Base-by-base conservation (phyloP, 2,113 vertebrate species). In the Cyprinodon tularosa region DNA sequence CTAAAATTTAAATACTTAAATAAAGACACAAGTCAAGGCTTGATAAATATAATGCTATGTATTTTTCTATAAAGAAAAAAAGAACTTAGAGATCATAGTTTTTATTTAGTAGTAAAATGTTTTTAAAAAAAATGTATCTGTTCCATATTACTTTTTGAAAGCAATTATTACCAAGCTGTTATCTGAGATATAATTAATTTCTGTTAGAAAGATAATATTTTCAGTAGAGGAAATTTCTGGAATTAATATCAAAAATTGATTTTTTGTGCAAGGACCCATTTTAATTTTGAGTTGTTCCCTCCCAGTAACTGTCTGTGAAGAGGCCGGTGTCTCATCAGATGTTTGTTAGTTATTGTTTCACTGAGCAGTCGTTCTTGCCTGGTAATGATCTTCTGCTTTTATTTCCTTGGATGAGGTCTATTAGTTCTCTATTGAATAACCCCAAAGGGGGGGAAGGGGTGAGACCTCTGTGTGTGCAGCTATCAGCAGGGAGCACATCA, bases 401-500 rank as follows among this genome's bases (percentile, higher is more conserved):
- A 87, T 91, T 92, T 88, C 83, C 80, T 64, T 37, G 78, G 74
- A 85, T 45, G 82, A 79, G 86, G 86, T 93, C 89, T 91, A 91
- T 93, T 90, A 93, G 88, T 85, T 89, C 83, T 80, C 86, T 85
- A 89, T 89, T 91, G 88, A 86, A 92, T 66, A 90, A 81, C 62
- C 83, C 88, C 57, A 29, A 78, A 79, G 88, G 87, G 84, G 81
- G 78, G 72, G 88, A 57, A 57, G 14, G 38, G 29, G 62, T 2
- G 84, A 78, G 82, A 90, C 84, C 87, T 84, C 83, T 66, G 80
- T 77, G 76, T 80, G 74, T 73, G 77, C 78, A 84, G 87, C 84
- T 93, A 93, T 93, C 92, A 92, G 92, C 85, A 60, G 89, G 89
- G 90, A 88, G 88, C 92, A 92, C 82, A 86, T 90, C 92, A 78